Base-by-base conservation (phyloP, 2,113 vertebrate species). In the Manacus vitellinus region DNA sequence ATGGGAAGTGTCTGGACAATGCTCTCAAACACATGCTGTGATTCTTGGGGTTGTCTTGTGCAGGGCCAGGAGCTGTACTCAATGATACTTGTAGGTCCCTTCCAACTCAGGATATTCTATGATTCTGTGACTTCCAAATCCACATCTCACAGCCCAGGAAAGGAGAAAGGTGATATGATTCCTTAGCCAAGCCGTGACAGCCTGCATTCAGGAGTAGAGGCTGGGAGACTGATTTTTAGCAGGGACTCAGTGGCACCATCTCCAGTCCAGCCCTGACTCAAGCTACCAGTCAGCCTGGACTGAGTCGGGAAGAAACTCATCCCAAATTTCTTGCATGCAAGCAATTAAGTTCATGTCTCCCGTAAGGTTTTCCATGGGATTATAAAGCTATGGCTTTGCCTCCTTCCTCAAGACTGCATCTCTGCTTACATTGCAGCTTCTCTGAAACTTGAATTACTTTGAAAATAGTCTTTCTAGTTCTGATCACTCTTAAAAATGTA, bases 251-350 rank as follows among this genome's bases (percentile, higher is more conserved):
- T 54, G 55, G 4, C 18, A 56, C 23, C 1, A 1, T 43, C 66
- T 73, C 39, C 18, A 70, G 27, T 35, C 16, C 54, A 54, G 39
- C n/a, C 31, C 14, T 0, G 0, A 10, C 10, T 55, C 19, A 85
- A 78, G 19, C 8, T 75, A 19, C 10, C 5, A 14, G 6, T 79
- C 27, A 58, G 4, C 31, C 11, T 31, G 24, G n/a, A 31, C 16
- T 2, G 12, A 58, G 31, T 27, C 37, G 54, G 43, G 43, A 85
- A 71, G 58, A 85, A 85, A 55, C 47, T 14, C 7, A 46, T 58
- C 10, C 43, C 20, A 80, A 17, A 39, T 68, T 43, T 67, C 19
- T 54, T 73, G 7, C 23, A 65, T 37, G 5, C 0, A 1, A 61
- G 7, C 21, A 41, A 19, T 10, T 11, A 67, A 23, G 1, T 83